phyloP scores from a whole-genome alignment of 2,888 invertebrate genomes.

The Coremacera marginata region DNA sequence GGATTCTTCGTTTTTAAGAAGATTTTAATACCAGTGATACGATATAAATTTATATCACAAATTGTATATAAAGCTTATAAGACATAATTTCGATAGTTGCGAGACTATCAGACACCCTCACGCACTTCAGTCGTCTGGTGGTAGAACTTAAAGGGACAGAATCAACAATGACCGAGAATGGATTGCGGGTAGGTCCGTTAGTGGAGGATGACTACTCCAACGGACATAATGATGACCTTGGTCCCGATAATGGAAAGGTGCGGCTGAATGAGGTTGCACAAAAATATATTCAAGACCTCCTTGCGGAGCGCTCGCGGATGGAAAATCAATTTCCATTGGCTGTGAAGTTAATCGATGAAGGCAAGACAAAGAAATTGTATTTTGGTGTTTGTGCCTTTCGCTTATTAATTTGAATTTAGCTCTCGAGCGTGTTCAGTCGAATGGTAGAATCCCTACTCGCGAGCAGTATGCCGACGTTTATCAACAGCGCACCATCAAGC shows the following conservation, averaged over 20 bases:
- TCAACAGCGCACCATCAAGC: constrained; percentile 71
- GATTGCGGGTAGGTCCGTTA: constrained; percentile 59
- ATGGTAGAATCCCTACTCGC: constrained; percentile 76
- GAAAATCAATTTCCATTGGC: constrained; percentile 66
- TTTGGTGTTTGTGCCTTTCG: neutral
- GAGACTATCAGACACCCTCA: constrained; percentile 48
- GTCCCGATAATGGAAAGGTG: constrained; percentile 57
- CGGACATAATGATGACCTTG: constrained; percentile 60
- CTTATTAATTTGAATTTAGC: constrained; percentile 71
- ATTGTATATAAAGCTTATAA: neutral
- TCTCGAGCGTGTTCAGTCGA: constrained; percentile 78
- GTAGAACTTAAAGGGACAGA: constrained; percentile 38
- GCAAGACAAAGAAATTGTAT: constrained; percentile 48
- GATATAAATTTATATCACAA: neutral
- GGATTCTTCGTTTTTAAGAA: neutral
- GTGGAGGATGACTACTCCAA: constrained; percentile 53
- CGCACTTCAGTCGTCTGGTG: constrained; percentile 50
- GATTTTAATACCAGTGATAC: neutral
- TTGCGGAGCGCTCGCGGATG: constrained; percentile 64
- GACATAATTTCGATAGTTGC: constrained; percentile 32
- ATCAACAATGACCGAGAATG: constrained; percentile 63
- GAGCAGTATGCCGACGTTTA: constrained; percentile 83
- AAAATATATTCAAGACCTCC: constrained; percentile 66
- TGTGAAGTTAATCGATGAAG: constrained; percentile 66
- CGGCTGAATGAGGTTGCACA: constrained; percentile 64